Percentiles rank a stretch among this genome's conserved stretches.
phyloP scores from a whole-genome alignment of 2,888 invertebrate species.

The Icerya purchasi region DNA sequence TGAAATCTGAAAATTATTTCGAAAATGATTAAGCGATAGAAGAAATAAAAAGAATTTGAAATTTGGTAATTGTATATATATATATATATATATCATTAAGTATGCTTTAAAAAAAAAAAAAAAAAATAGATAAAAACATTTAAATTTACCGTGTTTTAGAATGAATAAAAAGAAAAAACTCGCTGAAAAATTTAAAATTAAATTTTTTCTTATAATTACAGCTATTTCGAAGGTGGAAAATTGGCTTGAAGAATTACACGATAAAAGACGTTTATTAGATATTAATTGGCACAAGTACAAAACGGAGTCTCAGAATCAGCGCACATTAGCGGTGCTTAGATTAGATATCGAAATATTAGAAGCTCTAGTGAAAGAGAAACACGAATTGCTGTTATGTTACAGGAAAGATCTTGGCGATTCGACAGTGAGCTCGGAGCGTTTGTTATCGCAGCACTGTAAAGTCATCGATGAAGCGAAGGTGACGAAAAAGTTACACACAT shows the following conservation, averaged over 20 bases:
- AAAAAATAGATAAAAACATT: no score
- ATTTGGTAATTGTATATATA: no score
- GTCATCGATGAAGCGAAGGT: constrained; percentile 47
- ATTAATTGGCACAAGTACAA: constrained; percentile 43
- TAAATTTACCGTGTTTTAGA: no score
- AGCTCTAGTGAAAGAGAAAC: constrained; percentile 33
- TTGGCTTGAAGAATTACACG: constrained; percentile 53
- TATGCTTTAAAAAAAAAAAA: no score
- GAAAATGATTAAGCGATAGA: no score
- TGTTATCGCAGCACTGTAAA: constrained; percentile 45
- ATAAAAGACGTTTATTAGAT: constrained; percentile 48
- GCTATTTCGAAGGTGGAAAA: constrained; percentile 47
- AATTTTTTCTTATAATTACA: no score
- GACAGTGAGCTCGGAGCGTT: constrained; percentile 39
- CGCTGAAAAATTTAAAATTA: no score
- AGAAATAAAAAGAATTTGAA: no score
- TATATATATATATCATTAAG: no score
- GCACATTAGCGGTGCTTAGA: constrained; percentile 48
- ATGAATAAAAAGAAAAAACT: no score
- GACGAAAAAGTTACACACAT: no score
- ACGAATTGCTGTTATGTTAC: constrained; percentile 31
- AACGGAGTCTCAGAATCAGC: constrained; percentile 52
- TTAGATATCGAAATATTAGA: constrained; percentile 45
- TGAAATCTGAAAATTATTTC: no score
- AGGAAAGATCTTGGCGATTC: constrained; percentile 49